phyloP scores from a whole-genome alignment of 1,140 invertebrate genomes.

The Pollicipes pollicipes region DNA sequence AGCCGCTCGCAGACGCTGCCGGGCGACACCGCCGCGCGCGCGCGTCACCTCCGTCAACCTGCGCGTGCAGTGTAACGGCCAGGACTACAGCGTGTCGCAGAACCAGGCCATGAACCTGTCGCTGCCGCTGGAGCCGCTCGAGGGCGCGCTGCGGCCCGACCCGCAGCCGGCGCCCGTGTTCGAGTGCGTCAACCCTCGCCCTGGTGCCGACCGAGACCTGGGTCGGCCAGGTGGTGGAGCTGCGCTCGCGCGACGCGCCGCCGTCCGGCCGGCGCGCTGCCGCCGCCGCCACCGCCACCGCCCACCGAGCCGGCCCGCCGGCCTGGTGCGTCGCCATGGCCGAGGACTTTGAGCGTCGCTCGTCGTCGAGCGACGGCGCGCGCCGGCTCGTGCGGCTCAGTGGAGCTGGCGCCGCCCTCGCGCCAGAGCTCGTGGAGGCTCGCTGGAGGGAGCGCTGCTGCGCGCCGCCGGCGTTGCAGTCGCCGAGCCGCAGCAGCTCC shows the following conservation, averaged over 20 bases:
- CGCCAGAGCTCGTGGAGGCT: background rate
- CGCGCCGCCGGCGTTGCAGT: slow-evolving; percentile 4
- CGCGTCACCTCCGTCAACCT: background rate
- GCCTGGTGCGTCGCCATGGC: slow-evolving; percentile 34
- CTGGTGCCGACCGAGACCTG: background rate
- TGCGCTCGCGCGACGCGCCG: background rate
- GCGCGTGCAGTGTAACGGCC: slow-evolving; percentile 61
- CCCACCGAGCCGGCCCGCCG: background rate
- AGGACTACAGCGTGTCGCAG: slow-evolving; percentile 69
- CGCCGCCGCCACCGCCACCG: background rate
- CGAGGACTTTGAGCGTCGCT: slow-evolving; percentile 34
- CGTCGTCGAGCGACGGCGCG: slow-evolving; percentile 21
- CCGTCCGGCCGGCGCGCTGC: too few species aligned
- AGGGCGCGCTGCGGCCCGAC: background rate
- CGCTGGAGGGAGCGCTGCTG: background rate
- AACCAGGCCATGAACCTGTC: slow-evolving; percentile 65
- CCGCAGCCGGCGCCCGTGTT: background rate
- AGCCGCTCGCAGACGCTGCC: background rate
- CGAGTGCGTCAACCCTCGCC: background rate
- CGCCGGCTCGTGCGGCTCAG: background rate
- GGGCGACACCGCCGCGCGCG: background rate
- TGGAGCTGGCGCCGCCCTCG: background rate
- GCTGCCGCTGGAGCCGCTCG: background rate
- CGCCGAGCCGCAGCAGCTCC: slow-evolving; percentile 44
- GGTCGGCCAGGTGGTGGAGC: background rate